These are phyloP conservation scores for Nemotelus nigrinus DNA, from an alignment of 2,888 invertebrate genomes.

Conservation along the genomic window DNA sequence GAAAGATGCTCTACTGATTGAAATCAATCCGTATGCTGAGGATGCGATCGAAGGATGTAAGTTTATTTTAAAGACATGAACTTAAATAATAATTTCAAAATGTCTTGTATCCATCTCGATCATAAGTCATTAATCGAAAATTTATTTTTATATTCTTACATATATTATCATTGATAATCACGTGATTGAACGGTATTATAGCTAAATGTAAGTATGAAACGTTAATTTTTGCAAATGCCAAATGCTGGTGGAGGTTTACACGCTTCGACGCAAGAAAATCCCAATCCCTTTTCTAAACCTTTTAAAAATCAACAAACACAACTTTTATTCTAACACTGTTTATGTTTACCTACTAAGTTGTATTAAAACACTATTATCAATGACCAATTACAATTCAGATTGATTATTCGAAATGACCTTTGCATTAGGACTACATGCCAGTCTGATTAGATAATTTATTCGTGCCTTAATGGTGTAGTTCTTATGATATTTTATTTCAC, in stretches of 20 bases:
- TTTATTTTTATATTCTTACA: conserved; percentile 12
- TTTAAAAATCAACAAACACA: too few species aligned
- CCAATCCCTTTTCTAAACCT: too few species aligned
- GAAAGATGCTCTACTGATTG: conserved; percentile 89
- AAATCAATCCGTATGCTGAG: conserved; percentile 96
- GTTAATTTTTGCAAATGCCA: neutral
- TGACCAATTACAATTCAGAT: too few species aligned
- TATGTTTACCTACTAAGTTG: too few species aligned
- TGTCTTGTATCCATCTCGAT: neutral
- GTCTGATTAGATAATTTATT: too few species aligned
- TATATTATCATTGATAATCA: conserved; percentile 26
- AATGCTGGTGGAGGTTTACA: neutral
- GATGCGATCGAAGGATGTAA: conserved; percentile 73
- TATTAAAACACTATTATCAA: too few species aligned
- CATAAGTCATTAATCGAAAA: conserved; percentile 27
- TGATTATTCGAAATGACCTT: too few species aligned
- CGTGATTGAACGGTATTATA: conserved; percentile 31
- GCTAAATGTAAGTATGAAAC: conserved; percentile 51
- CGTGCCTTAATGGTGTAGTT: too few species aligned
- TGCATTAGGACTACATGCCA: too few species aligned
- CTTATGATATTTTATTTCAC: too few species aligned
- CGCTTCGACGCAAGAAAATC: neutral
- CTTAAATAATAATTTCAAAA: conserved; percentile 11
- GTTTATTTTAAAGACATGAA: conserved; percentile 46
- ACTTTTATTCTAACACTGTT: too few species aligned